Evolutionary conservation across 2,797 vertebrate species (phyloP).

Genomic region (Fistularia commersonii): DNA sequence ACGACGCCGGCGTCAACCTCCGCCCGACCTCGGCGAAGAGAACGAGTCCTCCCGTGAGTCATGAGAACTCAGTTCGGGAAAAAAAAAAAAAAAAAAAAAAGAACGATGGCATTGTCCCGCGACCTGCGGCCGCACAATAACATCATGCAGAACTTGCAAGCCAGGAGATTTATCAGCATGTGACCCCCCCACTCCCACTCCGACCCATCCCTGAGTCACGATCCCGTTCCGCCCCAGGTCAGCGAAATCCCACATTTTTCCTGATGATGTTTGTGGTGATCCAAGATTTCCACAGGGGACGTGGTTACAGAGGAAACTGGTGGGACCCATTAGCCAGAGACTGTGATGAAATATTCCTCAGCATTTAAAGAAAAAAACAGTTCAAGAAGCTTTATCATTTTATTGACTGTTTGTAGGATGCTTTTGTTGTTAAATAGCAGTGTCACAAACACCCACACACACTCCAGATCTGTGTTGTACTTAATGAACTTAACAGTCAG

Average conservation of each 20-base stretch:
- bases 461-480: slow-evolving; percentile 30
- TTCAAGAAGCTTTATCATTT: too few species aligned
- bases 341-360: too few species aligned
- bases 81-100: too few species aligned
- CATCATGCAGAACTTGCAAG: neutral
- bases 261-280: slow-evolving; percentile 45
- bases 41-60: too few species aligned
- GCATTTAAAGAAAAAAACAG: too few species aligned
- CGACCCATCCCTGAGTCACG: neutral
- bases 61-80: too few species aligned
- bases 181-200: neutral
- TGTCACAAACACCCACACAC: slow-evolving; percentile 15
- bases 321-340: too few species aligned
- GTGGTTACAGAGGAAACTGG: slow-evolving; percentile 1
- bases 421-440: slow-evolving; percentile 29
- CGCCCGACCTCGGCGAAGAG: too few species aligned
- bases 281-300: slow-evolving; percentile 54
- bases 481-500: slow-evolving; percentile 59
- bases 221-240: neutral
- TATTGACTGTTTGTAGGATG: too few species aligned
- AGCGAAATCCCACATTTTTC: slow-evolving; percentile 52
- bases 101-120: too few species aligned
- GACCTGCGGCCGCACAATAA: neutral
- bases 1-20: too few species aligned
- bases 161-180: neutral